Conservation (phyloP, 30 jellyfish, hydroid and myxozoan species). For the Aurelia aurita complex sp. Pacific region DNA sequence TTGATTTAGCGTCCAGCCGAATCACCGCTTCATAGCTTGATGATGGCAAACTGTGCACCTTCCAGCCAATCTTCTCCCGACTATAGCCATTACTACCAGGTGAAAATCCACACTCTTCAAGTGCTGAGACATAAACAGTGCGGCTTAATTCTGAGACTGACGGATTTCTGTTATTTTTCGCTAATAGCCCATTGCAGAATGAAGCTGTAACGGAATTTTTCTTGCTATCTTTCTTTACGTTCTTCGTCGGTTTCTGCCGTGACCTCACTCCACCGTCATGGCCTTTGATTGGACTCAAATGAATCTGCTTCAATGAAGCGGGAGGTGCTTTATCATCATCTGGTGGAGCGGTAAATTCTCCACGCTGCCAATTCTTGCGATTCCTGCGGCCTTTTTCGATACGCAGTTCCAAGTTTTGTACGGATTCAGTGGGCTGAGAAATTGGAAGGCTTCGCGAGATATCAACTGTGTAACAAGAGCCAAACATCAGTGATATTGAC, state of each 20-base stretch:
- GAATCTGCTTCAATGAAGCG: background rate
- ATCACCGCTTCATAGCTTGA: slow-evolving; percentile 77
- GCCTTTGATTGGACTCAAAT: background rate
- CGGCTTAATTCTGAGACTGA: slow-evolving; percentile 2
- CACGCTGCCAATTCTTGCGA: slow-evolving; percentile 69
- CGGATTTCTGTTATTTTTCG: slow-evolving; percentile 27
- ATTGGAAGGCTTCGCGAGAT: slow-evolving; percentile 66
- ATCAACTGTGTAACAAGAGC: slow-evolving; percentile 67
- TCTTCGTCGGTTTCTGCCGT: background rate
- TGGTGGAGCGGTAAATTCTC: slow-evolving; percentile 56
- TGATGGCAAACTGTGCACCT: slow-evolving; percentile 65
- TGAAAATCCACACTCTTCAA: slow-evolving; percentile 67
- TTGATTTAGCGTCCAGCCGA: slow-evolving; percentile 37
- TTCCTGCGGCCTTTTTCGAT: slow-evolving; percentile 72
- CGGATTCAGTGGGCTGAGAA: slow-evolving; percentile 54
- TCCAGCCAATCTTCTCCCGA: slow-evolving; percentile 63
- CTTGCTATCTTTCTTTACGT: slow-evolving; percentile 10
- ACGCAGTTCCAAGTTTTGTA: slow-evolving; percentile 41
- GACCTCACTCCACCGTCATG: background rate
- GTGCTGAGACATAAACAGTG: slow-evolving; percentile 9
- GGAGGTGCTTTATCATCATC: background rate
- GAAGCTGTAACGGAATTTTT: slow-evolving; percentile 28
- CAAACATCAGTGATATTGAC: slow-evolving; percentile 51
- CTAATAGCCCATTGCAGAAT: slow-evolving; percentile 69
- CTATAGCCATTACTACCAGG: slow-evolving; percentile 14